Base-by-base conservation (phyloP, 2,888 invertebrate genomes). In the Phlogophora meticulosa region DNA sequence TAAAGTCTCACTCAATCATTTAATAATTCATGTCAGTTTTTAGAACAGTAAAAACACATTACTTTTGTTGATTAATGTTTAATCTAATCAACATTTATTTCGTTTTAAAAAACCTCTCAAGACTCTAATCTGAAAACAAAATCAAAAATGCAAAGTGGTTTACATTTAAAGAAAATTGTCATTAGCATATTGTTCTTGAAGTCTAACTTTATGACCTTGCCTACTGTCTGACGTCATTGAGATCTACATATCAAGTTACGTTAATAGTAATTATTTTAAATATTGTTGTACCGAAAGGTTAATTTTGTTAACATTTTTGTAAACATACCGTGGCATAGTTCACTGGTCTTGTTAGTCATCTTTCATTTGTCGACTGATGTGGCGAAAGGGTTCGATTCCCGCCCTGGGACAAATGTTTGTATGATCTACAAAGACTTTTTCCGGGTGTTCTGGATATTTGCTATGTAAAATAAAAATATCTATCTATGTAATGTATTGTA, bases 71-170 rank as follows among this genome's bases (percentile, higher is more conserved):
- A 36, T 48, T 1, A 36, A 22, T 63, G 36, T 43, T 40, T 51
- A 34, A 45, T 52, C 10, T 15, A 28, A 28, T 13, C 7, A 20
- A 49, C 9, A 42, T 9, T 20, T 11, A 11, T 58, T 28, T 17
- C 0, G 17, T 32, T 49, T 17, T 42, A 2, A 1, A 32, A 43
- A 38, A 20, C 28, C 22, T 24, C 17, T 52, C 20, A 22, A 49
- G 34, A 38, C n/a, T 13, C 11, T 5, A 13, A 20, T 45, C 11
- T 32, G 4, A 11, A 42, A 51, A 28, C n/a, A 17, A 48, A 53
- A 40, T 58, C 5, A 60, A 56, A 67, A 46, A 75, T 56, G n/a
- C n/a, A n/a, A 60, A 75, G 58, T 46, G 36, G 45, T 11, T 42
- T 59, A 56, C n/a, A 36, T 64, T 65, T 17, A 51, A 49, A 34